Evolutionary conservation across 1,140 invertebrate genomes (phyloP).

Genomic region (Agrypnia vestita): DNA sequence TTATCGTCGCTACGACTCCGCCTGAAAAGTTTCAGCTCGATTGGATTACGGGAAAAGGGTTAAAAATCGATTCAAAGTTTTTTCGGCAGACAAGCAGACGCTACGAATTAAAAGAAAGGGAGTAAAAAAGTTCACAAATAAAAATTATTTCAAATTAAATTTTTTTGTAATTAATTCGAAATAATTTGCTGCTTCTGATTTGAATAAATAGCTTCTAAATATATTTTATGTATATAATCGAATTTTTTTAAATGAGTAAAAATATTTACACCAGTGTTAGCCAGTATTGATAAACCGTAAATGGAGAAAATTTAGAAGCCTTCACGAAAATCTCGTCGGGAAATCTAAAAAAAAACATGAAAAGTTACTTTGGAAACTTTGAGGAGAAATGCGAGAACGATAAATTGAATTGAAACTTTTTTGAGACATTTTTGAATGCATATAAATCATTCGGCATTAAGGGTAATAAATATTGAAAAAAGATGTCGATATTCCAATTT

Average conservation of each 20-base stretch:
- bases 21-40: too few relatives aligned
- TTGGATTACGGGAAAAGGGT: too few relatives aligned
- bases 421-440: slow-evolving; percentile 23
- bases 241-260: neutral
- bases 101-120: too few relatives aligned
- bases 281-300: neutral
- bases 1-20: too few relatives aligned
- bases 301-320: neutral
- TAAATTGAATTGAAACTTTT: slow-evolving; percentile 37
- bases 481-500: neutral
- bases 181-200: too few relatives aligned
- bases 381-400: slow-evolving; percentile 27
- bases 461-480: neutral
- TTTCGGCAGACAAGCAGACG: too few relatives aligned
- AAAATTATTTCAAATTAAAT: too few relatives aligned
- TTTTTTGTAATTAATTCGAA: too few relatives aligned
- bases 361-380: slow-evolving; percentile 39
- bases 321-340: neutral
- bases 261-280: neutral
- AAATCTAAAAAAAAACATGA: slow-evolving; percentile 29
- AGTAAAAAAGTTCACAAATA: too few relatives aligned
- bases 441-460: slow-evolving; percentile 31
- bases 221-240: too few relatives aligned
- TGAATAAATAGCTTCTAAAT: too few relatives aligned
- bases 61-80: too few relatives aligned